These are phyloP conservation scores for Tautogolabrus adspersus DNA, from an alignment of 2,113 vertebrate species.

Conservation along the genomic window DNA sequence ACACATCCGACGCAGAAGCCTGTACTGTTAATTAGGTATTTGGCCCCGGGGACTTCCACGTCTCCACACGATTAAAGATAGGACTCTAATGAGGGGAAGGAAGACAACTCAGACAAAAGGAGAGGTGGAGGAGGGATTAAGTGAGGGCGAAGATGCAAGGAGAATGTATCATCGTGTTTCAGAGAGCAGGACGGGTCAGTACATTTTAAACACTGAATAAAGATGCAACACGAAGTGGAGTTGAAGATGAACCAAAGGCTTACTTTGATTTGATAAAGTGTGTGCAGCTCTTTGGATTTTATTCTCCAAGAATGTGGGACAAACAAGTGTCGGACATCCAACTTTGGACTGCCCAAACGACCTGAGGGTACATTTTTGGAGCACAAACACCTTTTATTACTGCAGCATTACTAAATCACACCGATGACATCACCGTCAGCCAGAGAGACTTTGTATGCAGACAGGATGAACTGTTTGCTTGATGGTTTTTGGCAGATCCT, in stretches of 20 bases:
- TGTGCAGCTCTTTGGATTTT: neutral
- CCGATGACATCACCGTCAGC: slow-evolving; percentile 18
- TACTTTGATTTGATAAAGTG: neutral
- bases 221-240: neutral
- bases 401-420: neutral
- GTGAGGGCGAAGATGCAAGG: neutral
- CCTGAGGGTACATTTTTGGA: neutral
- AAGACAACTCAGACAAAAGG: slow-evolving; percentile 24
- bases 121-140: slow-evolving; percentile 6
- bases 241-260: neutral
- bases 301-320: neutral
- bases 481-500: slow-evolving; percentile 27
- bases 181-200: neutral
- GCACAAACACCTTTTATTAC: neutral
- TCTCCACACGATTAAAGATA: slow-evolving; percentile 43
- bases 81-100: slow-evolving; percentile 12
- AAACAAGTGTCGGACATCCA: slow-evolving; percentile 32
- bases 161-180: neutral
- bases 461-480: slow-evolving; percentile 9
- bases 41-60: slow-evolving; percentile 26
- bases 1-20: neutral
- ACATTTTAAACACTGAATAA: neutral
- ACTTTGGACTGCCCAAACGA: neutral
- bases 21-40: slow-evolving; percentile 46
- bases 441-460: neutral